phyloP scores from a whole-genome alignment of 2,888 invertebrate species.

The Lithodes maja region DNA sequence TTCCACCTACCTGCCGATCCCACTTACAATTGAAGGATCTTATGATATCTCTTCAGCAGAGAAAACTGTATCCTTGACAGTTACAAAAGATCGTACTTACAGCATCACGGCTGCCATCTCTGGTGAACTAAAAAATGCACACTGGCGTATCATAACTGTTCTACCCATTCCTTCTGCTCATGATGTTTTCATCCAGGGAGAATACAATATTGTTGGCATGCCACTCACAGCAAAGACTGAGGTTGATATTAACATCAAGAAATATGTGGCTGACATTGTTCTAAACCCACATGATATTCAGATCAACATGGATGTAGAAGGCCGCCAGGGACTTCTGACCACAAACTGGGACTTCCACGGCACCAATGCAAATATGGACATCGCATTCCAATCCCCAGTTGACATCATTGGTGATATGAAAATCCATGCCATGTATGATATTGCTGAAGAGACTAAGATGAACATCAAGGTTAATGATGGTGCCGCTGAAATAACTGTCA shows the following conservation, averaged over 20 bases:
- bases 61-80: neutral
- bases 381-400: slow-evolving; percentile 14
- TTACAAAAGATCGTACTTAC: slow-evolving; percentile 11
- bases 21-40: slow-evolving; percentile 24
- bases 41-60: slow-evolving; percentile 12
- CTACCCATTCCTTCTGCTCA: neutral
- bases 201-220: slow-evolving; percentile 6
- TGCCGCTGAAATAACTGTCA: slow-evolving; percentile 26
- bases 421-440: neutral
- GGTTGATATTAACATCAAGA: slow-evolving; percentile 12
- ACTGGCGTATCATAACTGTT: neutral
- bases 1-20: slow-evolving; percentile 27
- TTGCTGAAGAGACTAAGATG: slow-evolving; percentile 21
- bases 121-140: slow-evolving; percentile 24
- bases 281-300: neutral
- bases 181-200: neutral
- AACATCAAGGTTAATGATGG: slow-evolving; percentile 43
- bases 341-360: slow-evolving; percentile 18
- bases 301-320: slow-evolving; percentile 15
- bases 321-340: neutral
- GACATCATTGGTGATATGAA: slow-evolving; percentile 14
- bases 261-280: slow-evolving; percentile 8
- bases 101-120: slow-evolving; percentile 23
- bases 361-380: neutral
- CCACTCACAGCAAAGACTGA: slow-evolving; percentile 26